phyloP scores from a whole-genome alignment of 1,140 invertebrate species.

The Patella vulgata region DNA sequence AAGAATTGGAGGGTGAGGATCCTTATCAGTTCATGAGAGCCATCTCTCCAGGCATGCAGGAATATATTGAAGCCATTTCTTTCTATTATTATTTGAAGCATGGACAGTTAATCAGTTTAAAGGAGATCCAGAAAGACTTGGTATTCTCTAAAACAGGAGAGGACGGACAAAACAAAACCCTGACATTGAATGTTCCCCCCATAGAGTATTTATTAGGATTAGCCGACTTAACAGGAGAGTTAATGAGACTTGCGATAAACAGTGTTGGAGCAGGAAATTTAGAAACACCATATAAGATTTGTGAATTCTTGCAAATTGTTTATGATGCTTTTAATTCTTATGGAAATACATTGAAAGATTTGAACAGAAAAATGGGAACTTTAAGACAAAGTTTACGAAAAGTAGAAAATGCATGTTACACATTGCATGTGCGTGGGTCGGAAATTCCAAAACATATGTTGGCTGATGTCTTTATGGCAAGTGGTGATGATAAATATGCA shows the following conservation, averaged over 20 bases:
- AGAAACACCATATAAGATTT: slow-evolving; percentile 78
- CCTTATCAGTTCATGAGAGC: slow-evolving; percentile 80
- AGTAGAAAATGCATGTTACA: slow-evolving; percentile 87
- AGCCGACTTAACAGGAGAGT: slow-evolving; percentile 87
- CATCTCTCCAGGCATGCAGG: slow-evolving; percentile 83
- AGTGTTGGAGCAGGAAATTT: slow-evolving; percentile 81
- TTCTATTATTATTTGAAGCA: slow-evolving; percentile 76
- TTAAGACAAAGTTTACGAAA: slow-evolving; percentile 81
- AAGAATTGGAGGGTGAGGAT: slow-evolving; percentile 78
- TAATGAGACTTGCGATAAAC: slow-evolving; percentile 90
- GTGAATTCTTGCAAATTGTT: slow-evolving; percentile 78
- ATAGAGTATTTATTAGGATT: slow-evolving; percentile 85
- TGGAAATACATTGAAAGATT: slow-evolving; percentile 72
- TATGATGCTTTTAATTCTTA: slow-evolving; percentile 76
- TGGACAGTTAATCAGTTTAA: slow-evolving; percentile 65
- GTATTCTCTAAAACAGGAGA: slow-evolving; percentile 25
- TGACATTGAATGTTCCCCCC: slow-evolving; percentile 69
- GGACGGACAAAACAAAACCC: slow-evolving; percentile 19
- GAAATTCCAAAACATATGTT: slow-evolving; percentile 79
- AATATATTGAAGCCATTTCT: slow-evolving; percentile 86
- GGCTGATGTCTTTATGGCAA: slow-evolving; percentile 66
- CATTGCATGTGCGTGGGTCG: slow-evolving; percentile 80
- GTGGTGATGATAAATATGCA: no score
- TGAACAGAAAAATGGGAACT: slow-evolving; percentile 77
- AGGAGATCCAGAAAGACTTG: slow-evolving; percentile 68